Evolutionary conservation across 2,113 vertebrate species (phyloP), one percentile per base, ranked within the genome.

Genomic region (Raja brachyura): DNA sequence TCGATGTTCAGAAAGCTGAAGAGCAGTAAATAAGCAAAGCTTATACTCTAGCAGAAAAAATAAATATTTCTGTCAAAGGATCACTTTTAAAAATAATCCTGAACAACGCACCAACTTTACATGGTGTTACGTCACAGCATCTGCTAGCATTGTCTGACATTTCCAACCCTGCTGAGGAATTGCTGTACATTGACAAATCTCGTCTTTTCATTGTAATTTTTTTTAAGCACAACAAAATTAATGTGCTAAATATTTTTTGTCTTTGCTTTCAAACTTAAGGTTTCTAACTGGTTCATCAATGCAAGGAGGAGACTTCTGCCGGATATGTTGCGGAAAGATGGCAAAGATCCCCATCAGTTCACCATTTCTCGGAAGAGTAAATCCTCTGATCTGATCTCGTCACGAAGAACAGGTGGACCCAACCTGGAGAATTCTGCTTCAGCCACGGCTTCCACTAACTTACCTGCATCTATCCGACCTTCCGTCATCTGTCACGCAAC

Each of bases 241-340:
- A 61, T 61, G 28, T 63, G 14, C 61, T 88, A 66, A 63, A 63
- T 88, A 88, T 63, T 28, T 95, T 94, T 75, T 90, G 94, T 10
- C 93, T 66, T 74, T 92, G 88, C 33, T 25, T 92, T 70, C 16
- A 90, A 66, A 70, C 68, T 73, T 54, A 94, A 99, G 98, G 99
- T 99, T 93, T 99, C 98, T 94, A 99, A 99, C 95, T 99, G 99
- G 99, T 99, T 99, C 95, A 99, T 99, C 95, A 99, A 99, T 0
- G 99, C 98, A 0, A 96, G 99, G 4, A 96, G 99, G 39, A 96
- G 99, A 78, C 97, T 99, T 93, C 97, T 99, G 3, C 99, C 98
- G 0, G 98, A 99, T 94, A 97, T 99, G 95, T 97, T 99, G 93
- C 97, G 98, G 93, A 98, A 98, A 94, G 98, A 99, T 0, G 99